Evolutionary conservation across 2,797 vertebrate species (phyloP), one percentile per base, ranked within the genome.

Genomic region (Tangara arthus): DNA sequence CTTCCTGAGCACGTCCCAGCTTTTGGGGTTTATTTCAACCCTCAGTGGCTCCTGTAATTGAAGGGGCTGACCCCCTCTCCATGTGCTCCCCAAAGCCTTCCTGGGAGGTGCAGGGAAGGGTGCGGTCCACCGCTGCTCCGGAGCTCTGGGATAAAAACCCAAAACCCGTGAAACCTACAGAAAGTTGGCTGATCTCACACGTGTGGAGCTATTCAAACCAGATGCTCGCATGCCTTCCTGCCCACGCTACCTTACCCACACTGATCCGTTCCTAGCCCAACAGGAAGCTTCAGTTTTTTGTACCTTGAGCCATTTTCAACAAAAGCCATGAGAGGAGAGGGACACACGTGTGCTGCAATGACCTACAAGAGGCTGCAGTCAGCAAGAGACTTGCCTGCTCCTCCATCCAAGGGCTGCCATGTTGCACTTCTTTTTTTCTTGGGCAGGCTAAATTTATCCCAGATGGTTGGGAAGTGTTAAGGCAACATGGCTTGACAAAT

Each of bases 151-250:
- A 83, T 90, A 37, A 87, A 93, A 94, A 95, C 82, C 61, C 83
- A 47, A 85, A 85, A 23, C 52, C 64, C 28, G 0, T 94, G 92
- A 94, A 96, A 94, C 82, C 88, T 96, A 53, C 82, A 90, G 83
- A 94, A 95, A 95, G 90, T 93, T 95, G 96, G 96, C 93, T 73
- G 95, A 88, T 94, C 79, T 3, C 34, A 65, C 87, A 28, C 44
- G 53, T 87, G 93, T 10, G 17, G 88, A 97, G 68, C 90, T 94
- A 92, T 97, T 96, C 95, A 97, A 97, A 96, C 94, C 95, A 97
- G 96, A 97, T 96, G 92, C 96, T 96, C 37, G 90, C 96, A 96
- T 97, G 95, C 95, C 92, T 96, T 94, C 87, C 96, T 97, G 95
- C 96, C 97, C 95, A 97, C 94, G 83, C 94, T 95, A 94, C 92